Evolutionary conservation across 2,797 vertebrate species (phyloP), one percentile per base, ranked within the genome.

Genomic region (Pangasius macronema): DNA sequence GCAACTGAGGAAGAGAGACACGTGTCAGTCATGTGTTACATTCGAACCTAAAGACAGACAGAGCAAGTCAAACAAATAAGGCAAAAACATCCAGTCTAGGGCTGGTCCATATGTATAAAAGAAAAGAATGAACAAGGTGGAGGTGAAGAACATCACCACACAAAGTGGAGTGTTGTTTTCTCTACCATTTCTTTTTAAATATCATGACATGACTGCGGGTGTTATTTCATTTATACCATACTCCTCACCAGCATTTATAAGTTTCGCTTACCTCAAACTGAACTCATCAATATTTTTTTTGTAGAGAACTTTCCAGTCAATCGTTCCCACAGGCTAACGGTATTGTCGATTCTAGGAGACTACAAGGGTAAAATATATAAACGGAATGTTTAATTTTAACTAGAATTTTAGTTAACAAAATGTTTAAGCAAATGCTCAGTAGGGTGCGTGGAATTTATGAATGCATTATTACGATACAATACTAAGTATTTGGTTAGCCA

Each of bases 1-100:
- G 95, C 89, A 99, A 92, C 98, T 99, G 93, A 97, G 96, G 95
- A 97, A 65, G 59, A 85, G 20, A 36, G 70, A 76, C 63, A 39
- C 24, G 30, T 30, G 20, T 59, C 49, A 84, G 61, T 79, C 51
- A 68, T 70, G 30, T 36, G n/a, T 63, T 63, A 27, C 55, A 59
- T 42, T n/a, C 51, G 1, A 30, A 24, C 33, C 53, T 80, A n/a
- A n/a, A n/a, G 20, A 82, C 67, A 82, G 55, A 24, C n/a, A 42
- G 46, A 79, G 55, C 10, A 76, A 63, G 73, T 22, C 46, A 36
- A 53, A 70, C 27, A 86, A 39, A 68, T 33, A 70, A 24, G 65
- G 10, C 14, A 61, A 68, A 82, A 59, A 39, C 51, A 14, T 33
- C 30, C 10, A 36, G 13, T 67, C 81, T 82, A 63, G 22, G 6